Conservation (phyloP, 1,140 invertebrate species). For the Rhizoglyphus robini region DNA sequence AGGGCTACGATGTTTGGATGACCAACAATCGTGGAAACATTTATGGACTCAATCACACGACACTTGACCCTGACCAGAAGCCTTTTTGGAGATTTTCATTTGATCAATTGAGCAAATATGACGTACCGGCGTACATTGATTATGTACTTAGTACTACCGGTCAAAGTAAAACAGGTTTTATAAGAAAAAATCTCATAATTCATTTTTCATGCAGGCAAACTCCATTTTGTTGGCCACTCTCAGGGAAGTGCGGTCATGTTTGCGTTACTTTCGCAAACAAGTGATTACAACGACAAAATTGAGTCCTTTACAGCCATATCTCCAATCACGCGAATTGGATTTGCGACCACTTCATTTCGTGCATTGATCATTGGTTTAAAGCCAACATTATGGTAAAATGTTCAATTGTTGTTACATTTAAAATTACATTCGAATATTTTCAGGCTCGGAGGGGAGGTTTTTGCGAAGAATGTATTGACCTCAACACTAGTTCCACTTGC, state of each 20-base stretch:
- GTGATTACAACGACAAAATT: slow-evolving; percentile 47
- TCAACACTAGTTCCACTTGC: not conserved
- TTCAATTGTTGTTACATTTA: too few species aligned
- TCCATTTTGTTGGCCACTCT: slow-evolving; percentile 9
- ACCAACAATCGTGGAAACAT: slow-evolving; percentile 50
- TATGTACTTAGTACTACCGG: slow-evolving; percentile 35
- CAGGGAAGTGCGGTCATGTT: slow-evolving; percentile 47
- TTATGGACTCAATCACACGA: slow-evolving; percentile 41
- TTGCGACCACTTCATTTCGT: not conserved
- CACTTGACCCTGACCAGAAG: slow-evolving; percentile 22
- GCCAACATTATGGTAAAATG: not conserved
- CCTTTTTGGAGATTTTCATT: slow-evolving; percentile 39
- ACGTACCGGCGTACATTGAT: slow-evolving; percentile 52
- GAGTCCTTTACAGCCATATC: slow-evolving; percentile 47
- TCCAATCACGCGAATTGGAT: slow-evolving; percentile 43
- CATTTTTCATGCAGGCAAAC: slow-evolving; percentile 28
- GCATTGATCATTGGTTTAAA: not conserved
- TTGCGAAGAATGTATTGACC: not conserved
- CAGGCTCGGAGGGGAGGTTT: not conserved
- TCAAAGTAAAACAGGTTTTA: not conserved
- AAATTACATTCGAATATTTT: not conserved
- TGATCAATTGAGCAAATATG: slow-evolving; percentile 59
- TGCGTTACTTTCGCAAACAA: slow-evolving; percentile 45
- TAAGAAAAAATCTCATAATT: not conserved
- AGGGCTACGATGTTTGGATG: slow-evolving; percentile 54